A percentile compares a stretch with the other conserved stretches of the same genome.
phyloP scores from a whole-genome alignment of 2,888 invertebrate genomes.

The Microctonus aethiopoides region DNA sequence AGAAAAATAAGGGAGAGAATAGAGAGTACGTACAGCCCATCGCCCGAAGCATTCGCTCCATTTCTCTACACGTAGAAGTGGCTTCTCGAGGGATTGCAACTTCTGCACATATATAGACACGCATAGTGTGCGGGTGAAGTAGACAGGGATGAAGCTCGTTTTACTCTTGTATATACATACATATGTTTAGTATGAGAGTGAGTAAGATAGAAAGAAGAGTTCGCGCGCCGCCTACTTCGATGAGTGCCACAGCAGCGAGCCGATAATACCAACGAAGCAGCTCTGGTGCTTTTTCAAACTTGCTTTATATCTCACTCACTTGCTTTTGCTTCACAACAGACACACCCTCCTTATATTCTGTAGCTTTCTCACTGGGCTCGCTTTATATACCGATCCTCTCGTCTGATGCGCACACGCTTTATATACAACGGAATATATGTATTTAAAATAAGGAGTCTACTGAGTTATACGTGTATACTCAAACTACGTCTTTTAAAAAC shows the following conservation, averaged over 20 bases:
- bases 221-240: conserved; percentile 39
- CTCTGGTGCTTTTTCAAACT: conserved; percentile 52
- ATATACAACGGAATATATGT: background rate
- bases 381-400: background rate
- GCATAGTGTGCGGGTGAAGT: background rate
- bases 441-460: background rate
- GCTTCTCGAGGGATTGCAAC: conserved; percentile 26
- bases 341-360: conserved; percentile 20
- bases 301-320: conserved; percentile 37
- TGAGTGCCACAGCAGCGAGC: conserved; percentile 27
- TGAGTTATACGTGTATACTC: background rate
- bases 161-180: conserved; percentile 24
- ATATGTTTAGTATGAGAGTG: too few relatives aligned
- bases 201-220: conserved; percentile 33
- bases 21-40: conserved; percentile 14
- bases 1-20: conserved; percentile 6
- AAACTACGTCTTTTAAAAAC: background rate
- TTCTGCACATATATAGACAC: background rate
- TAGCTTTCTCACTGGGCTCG: background rate
- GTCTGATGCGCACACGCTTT: background rate
- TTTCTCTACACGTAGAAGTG: conserved; percentile 13
- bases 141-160: conserved; percentile 32
- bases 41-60: conserved; percentile 17
- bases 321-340: conserved; percentile 34
- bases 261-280: conserved; percentile 47